Base-by-base conservation (phyloP, 1,140 invertebrate genomes). In the Drosophila willistoni region DNA sequence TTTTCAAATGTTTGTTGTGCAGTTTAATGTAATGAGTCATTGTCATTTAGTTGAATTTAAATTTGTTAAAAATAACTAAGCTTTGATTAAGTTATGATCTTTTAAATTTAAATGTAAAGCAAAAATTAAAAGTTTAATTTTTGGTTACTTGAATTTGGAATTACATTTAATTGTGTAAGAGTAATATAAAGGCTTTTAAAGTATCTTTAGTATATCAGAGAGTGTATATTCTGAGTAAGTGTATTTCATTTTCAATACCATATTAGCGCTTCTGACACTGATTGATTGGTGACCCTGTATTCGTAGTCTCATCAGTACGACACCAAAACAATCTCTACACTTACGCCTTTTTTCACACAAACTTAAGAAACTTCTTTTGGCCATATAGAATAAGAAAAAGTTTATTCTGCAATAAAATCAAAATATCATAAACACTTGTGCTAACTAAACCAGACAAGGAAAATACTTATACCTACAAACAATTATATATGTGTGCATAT, bases 341-440 rank as follows among this genome's bases (percentile, higher is more conserved):
- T 47, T 47, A 17, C 44, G 44, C 17, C 44, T 9, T 47, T 47
- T 44, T 47, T 51, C 17, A 51, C 44, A 47, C 44, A 47, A 47
- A 51, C 44, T 51, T 51, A 17, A 22, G 2, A 29, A 29, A 29
- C 29, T 29, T 29, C 29, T 29, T 7, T 29, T 29, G 5, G 14
- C 44, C 44, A 4, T 19, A 0, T 19, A 51, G 44, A 51, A 22
- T 17, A 17, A 19, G 17, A 51, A 51, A 47, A 75, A 75, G 57
- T 75, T 73, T 75, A 64, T 33, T 41, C 71, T 79, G 60, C 81
- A 81, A 80, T 80, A 71, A 84, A 84, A 89, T 89, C 84, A 89
- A 89, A 89, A 90, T 79, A 89, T 84, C 84, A 89, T 89, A 89
- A 89, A 89, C 84, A 89, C 84, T 89, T 83, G 61, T 62, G 68